A percentile compares a stretch with the other conserved stretches of the same genome.
Evolutionary conservation across 2,888 invertebrate genomes (phyloP).

Genomic region (Seira sanloemensis): DNA sequence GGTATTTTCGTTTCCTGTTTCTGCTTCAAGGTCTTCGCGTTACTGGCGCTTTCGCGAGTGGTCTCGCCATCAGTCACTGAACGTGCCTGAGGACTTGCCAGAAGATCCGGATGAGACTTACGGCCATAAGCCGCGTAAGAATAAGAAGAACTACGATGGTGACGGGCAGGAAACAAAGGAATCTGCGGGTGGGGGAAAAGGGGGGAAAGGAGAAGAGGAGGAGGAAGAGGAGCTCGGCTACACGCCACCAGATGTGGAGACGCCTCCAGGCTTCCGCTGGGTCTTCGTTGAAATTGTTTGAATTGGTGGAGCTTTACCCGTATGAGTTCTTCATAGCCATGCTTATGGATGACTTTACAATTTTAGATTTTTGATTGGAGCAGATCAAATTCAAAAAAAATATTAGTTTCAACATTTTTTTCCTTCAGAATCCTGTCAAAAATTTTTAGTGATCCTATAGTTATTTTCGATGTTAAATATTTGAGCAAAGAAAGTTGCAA

Average conservation of each 20-base stretch:
- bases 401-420: too few relatives aligned
- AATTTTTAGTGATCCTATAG: too few relatives aligned
- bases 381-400: too few relatives aligned
- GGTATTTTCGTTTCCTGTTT: too few relatives aligned
- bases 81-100: not conserved
- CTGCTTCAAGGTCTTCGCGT: too few relatives aligned
- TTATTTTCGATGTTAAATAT: too few relatives aligned
- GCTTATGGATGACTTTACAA: too few relatives aligned
- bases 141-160: not conserved
- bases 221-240: not conserved
- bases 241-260: not conserved
- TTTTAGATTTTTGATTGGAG: too few relatives aligned
- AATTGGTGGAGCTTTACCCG: not conserved
- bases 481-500: too few relatives aligned
- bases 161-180: not conserved
- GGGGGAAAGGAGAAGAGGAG: not conserved
- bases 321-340: not conserved
- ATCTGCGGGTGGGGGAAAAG: not conserved
- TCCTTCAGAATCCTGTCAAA: too few relatives aligned
- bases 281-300: not conserved
- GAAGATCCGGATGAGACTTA: not conserved
- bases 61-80: not conserved
- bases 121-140: too few relatives aligned
- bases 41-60: constrained; percentile 27
- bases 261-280: constrained; percentile 42